Evolutionary conservation across 2,113 vertebrate species (phyloP).

Genomic region (Tragulus kanchil): DNA sequence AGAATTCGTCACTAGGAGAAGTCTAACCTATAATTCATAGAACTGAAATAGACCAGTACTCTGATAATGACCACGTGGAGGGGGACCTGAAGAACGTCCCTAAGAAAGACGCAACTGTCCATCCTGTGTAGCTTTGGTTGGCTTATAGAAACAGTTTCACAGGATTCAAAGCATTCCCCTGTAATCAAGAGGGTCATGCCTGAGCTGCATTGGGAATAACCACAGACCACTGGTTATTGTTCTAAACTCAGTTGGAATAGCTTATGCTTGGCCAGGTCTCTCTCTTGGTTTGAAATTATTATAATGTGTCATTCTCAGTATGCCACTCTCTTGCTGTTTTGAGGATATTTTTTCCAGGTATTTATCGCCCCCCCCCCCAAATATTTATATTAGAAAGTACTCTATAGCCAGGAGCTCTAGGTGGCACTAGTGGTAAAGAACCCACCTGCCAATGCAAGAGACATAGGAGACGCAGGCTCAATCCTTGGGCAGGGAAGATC

Average conservation of each 20-base stretch:
- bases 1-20: neutral
- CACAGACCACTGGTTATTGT: neutral
- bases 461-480: no score
- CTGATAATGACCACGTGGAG: conserved; percentile 45
- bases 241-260: conserved; percentile 12
- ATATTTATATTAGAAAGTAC: neutral
- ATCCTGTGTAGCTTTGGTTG: neutral
- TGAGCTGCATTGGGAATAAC: neutral
- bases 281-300: conserved; percentile 11
- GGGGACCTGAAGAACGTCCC: conserved; percentile 5
- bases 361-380: neutral
- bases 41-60: conserved; percentile 10
- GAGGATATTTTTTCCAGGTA: conserved; percentile 1
- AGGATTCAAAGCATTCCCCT: conserved; percentile 10
- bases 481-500: no score
- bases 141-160: conserved; percentile 24
- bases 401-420: no score
- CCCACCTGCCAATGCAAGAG: no score
- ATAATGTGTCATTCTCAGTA: neutral
- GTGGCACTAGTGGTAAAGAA: no score
- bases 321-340: neutral
- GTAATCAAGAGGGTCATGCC: neutral
- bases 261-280: neutral
- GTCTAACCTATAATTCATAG: neutral
- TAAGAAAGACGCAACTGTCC: neutral